Base-by-base conservation (phyloP, 2,113 vertebrate species). In the Mormyrus iriodes region DNA sequence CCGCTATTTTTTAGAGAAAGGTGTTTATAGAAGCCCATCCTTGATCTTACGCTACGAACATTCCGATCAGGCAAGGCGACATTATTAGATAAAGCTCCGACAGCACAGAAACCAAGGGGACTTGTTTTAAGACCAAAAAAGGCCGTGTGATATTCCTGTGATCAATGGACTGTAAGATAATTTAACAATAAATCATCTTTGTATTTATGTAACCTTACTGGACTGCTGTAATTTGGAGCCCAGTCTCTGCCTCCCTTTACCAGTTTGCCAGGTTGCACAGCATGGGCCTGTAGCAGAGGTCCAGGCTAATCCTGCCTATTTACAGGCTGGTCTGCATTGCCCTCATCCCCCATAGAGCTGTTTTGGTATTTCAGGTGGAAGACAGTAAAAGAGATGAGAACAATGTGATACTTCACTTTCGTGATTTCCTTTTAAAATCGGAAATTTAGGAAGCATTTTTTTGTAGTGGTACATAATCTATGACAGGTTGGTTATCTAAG, bases 191-290 rank as follows among this genome's bases (percentile, higher is more conserved):
- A 95, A 92, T 96, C 94, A 91, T 93, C 90, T 88, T 87, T 92
- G 90, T 95, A 92, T 95, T 95, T 95, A 95, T 92, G 93, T 89
- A 94, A 88, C 89, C 93, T 84, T 88, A 79, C 91, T 92, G 92
- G 92, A 91, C 92, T 90, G 92, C 89, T 93, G 90, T 89, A 91
- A 88, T 92, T 92, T 91, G 92, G 88, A 86, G 8, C 2, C 15
- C 24, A 5, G 24, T 44, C 21, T 35, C 44, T 31, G 12, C 21
- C 21, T 69, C 58, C 42, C 35, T 0, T 55, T 39, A 69, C 24
- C 9, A 24, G 21, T 21, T 10, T 44, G 19, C 24, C 24, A 87
- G 86, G 55, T 87, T 3, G 4, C 52, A 35, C 12, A 35, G 24
- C 27, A 35, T 27, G 21, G 49, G 24, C 48, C 46, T 31, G 27